Evolutionary conservation across 2,888 invertebrate genomes (phyloP).

Genomic region (Synanthedon myopaeformis): DNA sequence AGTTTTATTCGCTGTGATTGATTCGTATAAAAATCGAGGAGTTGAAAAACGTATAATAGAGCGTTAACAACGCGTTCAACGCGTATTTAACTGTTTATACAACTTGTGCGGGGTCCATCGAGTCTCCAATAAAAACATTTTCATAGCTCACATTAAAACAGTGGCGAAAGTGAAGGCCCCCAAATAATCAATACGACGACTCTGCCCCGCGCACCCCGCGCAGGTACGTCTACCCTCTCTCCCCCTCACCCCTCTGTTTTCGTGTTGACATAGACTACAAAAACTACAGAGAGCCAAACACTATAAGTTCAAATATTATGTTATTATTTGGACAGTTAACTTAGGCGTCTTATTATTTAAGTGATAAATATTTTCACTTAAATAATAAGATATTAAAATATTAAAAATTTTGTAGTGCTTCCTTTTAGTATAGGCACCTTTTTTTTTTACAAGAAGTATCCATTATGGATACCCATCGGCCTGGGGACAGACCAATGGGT

Average conservation of each 20-base stretch:
- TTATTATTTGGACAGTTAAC: too few relatives aligned
- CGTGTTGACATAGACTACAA: slow-evolving; percentile 34
- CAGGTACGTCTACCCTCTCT: slow-evolving; percentile 40
- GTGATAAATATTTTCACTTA: too few relatives aligned
- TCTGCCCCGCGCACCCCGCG: slow-evolving; percentile 33
- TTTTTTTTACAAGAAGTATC: too few relatives aligned
- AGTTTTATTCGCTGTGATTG: too few relatives aligned
- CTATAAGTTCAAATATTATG: too few relatives aligned
- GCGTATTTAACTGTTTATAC: slow-evolving; percentile 45
- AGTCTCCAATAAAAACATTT: slow-evolving; percentile 63
- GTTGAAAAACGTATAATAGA: slow-evolving; percentile 38
- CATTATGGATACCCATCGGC: too few relatives aligned
- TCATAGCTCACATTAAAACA: slow-evolving; percentile 65
- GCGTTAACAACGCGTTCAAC: slow-evolving; percentile 22
- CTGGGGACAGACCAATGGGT: too few relatives aligned
- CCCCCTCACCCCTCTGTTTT: slow-evolving; percentile 19
- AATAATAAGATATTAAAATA: too few relatives aligned
- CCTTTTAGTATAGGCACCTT: too few relatives aligned
- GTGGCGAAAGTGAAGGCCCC: slow-evolving; percentile 65
- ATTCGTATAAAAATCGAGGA: neutral
- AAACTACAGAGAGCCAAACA: neutral
- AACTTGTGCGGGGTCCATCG: slow-evolving; percentile 28
- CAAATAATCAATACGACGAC: slow-evolving; percentile 45
- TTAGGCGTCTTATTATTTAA: too few relatives aligned
- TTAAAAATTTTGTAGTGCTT: too few relatives aligned